Evolutionary conservation across 2,888 invertebrate genomes (phyloP).

Genomic region (Thecophora atra): DNA sequence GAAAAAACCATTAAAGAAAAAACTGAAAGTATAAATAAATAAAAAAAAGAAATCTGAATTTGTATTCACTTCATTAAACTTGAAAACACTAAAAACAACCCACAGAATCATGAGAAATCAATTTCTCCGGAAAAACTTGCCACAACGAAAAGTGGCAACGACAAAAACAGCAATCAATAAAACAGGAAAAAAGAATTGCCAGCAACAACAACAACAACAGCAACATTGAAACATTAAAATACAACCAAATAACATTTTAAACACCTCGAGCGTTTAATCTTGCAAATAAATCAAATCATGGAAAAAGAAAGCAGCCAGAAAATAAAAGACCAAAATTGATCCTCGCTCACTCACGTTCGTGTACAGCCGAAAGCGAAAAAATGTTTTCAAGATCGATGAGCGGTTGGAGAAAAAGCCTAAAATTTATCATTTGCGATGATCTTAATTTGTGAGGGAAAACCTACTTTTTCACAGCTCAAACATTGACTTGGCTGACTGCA

Average conservation of each 20-base stretch:
- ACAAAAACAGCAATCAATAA: slow-evolving; percentile 5
- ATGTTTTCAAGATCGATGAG: not conserved
- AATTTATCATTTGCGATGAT: slow-evolving; percentile 26
- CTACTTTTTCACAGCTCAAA: slow-evolving; percentile 18
- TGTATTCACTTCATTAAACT: slow-evolving; percentile 5
- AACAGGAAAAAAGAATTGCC: not conserved
- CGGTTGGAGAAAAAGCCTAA: not conserved
- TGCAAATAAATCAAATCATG: slow-evolving; percentile 18
- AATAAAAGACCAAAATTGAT: not conserved
- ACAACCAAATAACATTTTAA: not conserved
- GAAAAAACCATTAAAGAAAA: too few species aligned
- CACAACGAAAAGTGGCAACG: not conserved
- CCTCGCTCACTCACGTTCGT: too few species aligned
- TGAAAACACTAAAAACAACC: not conserved
- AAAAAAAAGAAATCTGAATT: not conserved
- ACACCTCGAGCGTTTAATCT: slow-evolving; percentile 11
- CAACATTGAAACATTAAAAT: not conserved
- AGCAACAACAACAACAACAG: not conserved
- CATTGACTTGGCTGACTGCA: not conserved
- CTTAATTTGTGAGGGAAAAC: slow-evolving; percentile 26
- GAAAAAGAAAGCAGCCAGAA: not conserved
- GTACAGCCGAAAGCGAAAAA: not conserved
- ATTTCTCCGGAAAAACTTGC: not conserved
- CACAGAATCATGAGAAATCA: slow-evolving; percentile 17
- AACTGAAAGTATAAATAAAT: too few species aligned